These are phyloP conservation scores for Sebastiscus tertius DNA, from an alignment of 2,797 vertebrate species.

Conservation along the genomic window DNA sequence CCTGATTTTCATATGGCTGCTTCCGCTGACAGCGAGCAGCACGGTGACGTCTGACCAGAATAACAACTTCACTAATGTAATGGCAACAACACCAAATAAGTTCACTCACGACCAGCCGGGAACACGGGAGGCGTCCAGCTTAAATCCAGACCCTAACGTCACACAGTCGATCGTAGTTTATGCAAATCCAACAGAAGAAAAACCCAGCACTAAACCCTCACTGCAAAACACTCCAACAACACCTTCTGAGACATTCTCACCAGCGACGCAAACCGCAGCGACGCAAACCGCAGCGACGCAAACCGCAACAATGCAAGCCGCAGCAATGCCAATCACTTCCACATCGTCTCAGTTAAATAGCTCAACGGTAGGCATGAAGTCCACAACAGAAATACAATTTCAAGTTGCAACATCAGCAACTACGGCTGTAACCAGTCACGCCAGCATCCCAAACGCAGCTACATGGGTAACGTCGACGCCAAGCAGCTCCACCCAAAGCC, in stretches of 20 bases:
- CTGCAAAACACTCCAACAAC: neutral
- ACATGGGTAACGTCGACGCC: neutral
- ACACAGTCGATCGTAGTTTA: neutral
- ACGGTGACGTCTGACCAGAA: constrained; percentile 15
- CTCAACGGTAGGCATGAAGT: neutral
- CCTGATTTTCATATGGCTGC: constrained; percentile 40
- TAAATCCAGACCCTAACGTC: no score
- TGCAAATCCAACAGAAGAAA: neutral
- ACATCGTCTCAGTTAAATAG: neutral
- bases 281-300: neutral
- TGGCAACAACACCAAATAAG: neutral
- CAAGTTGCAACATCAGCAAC: neutral
- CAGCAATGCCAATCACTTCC: neutral
- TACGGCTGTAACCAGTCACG: neutral
- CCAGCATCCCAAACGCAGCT: neutral
- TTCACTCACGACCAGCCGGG: neutral
- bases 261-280: neutral
- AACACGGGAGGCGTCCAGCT: neutral
- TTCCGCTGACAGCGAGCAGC: constrained; percentile 38
- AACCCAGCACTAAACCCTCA: neutral
- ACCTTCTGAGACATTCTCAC: rapidly evolving
- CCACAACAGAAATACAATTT: neutral
- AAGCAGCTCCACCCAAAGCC: constrained; percentile 20
- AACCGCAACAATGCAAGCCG: neutral
- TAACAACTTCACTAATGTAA: neutral